Evolutionary conservation across 2,888 invertebrate species (phyloP), one percentile per base, ranked within the genome.

Genomic region (Lasioglossum pauxillum): DNA sequence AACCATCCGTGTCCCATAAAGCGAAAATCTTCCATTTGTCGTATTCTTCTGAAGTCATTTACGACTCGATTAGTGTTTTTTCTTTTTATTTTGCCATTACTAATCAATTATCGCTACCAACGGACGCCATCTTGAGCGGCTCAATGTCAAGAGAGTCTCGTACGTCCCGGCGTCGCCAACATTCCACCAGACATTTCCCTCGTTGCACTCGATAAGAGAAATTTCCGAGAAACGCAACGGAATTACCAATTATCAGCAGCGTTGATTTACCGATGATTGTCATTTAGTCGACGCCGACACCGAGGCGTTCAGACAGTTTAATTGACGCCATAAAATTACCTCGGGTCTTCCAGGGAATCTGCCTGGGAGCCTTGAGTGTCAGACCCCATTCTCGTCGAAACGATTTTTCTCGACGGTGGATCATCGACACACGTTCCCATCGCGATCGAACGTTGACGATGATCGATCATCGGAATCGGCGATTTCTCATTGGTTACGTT

Each of bases 401-500:
- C 41, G 23, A 31, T 53, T 46, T 64, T 76, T 46, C 19, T 31
- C 38, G 23, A 0, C 35, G 8, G 60, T 10, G 8, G 35, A 73
- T 76, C 49, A 27, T 73, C 72, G 72, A 27, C 44, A 8, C 46
- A 4, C 19, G 31, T 73, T 73, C 73, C 35, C 69, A 1, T 60
- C 69, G 38, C 38, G 69, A 41, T 69, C 38, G 38, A 23, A 38
- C 23, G 35, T n/a, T 5, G 69, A 5, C 38, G 38, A 69, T 69
- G 69, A 69, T 69, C 69, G 69, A 69, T 38, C 38, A 12, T 69
- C n/a, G 69, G 23, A 38, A 23, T 38, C 38, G 10, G n/a, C 38
- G 27, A 31, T 49, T 73, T 81, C 71, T 60, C 75, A 49, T 31
- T 16, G 71, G 31, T 75, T 81, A 71, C 41, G 74, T 81, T 49